phyloP scores from a whole-genome alignment of 2,888 invertebrate species.

The Bruchidius siliquastri region DNA sequence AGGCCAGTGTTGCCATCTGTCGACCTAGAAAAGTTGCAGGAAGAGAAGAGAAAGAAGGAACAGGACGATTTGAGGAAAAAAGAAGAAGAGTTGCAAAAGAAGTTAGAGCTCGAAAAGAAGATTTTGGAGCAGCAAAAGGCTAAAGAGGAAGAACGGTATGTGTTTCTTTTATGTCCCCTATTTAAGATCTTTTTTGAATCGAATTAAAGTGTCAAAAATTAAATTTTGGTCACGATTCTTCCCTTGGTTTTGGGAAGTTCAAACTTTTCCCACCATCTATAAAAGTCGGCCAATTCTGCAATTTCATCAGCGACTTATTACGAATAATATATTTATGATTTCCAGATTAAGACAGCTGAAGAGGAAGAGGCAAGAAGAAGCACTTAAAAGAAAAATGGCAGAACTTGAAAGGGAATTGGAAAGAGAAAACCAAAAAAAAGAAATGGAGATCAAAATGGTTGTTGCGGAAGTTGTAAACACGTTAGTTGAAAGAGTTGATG shows the following conservation, averaged over 20 bases:
- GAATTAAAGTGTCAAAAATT: no score
- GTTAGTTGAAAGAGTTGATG: conserved; percentile 40
- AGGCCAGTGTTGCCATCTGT: not conserved
- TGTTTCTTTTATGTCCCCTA: not conserved
- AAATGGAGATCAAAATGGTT: conserved; percentile 30
- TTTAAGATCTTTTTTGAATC: no score
- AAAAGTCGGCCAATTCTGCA: no score
- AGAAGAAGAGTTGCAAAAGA: conserved; percentile 21
- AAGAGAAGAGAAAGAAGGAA: conserved; percentile 22
- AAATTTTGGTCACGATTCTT: no score
- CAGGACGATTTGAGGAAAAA: conserved; percentile 16
- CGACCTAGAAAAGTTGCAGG: conserved; percentile 7
- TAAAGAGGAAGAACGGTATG: conserved; percentile 9
- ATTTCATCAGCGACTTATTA: no score
- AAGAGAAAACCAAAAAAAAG: conserved; percentile 21
- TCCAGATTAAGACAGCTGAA: not conserved
- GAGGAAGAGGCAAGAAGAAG: conserved; percentile 5
- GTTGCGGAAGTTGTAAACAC: conserved; percentile 38
- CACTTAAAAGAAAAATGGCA: conserved; percentile 9
- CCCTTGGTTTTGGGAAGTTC: no score
- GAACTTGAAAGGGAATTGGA: conserved; percentile 22
- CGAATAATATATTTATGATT: not conserved
- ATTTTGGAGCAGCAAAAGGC: conserved; percentile 13
- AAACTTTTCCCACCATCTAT: no score
- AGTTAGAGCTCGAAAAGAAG: conserved; percentile 13